phyloP scores from a whole-genome alignment of 2,888 invertebrate species.

The Argyra leucocephala region DNA sequence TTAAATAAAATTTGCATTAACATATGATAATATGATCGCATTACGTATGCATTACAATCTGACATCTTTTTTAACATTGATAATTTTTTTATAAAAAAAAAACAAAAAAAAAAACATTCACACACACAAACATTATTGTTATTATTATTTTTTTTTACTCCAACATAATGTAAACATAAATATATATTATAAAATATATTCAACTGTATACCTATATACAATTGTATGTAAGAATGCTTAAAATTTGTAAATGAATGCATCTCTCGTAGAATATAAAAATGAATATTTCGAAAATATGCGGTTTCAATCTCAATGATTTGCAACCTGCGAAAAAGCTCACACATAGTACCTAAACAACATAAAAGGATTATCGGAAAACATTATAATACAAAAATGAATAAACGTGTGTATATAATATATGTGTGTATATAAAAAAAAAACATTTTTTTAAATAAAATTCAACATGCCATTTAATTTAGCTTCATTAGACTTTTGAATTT shows the following conservation, averaged over 20 bases:
- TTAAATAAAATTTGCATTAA: neutral
- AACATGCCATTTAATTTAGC: conserved; percentile 4
- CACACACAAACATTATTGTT: too few relatives aligned
- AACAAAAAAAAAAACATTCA: too few relatives aligned
- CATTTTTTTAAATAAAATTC: neutral
- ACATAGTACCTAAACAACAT: neutral
- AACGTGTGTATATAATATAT: too few relatives aligned
- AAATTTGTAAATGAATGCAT: too few relatives aligned
- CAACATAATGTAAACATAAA: neutral
- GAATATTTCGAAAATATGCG: too few relatives aligned
- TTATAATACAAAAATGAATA: neutral
- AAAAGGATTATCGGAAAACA: neutral
- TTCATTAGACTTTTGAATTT: conserved; percentile 6
- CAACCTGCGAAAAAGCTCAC: conserved; percentile 1
- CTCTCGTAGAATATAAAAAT: too few relatives aligned
- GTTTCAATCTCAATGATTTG: conserved; percentile 9
- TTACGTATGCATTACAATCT: conserved; percentile 1
- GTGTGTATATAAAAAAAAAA: neutral
- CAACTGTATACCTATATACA: conserved; percentile 7
- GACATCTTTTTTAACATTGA: neutral
- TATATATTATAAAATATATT: neutral
- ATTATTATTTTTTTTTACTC: too few relatives aligned
- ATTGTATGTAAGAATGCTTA: conserved; percentile 12
- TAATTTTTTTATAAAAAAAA: neutral
- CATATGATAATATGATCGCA: neutral